Evolutionary conservation across 1,140 invertebrate genomes (phyloP).

Genomic region (Alviniconcha marisindica): DNA sequence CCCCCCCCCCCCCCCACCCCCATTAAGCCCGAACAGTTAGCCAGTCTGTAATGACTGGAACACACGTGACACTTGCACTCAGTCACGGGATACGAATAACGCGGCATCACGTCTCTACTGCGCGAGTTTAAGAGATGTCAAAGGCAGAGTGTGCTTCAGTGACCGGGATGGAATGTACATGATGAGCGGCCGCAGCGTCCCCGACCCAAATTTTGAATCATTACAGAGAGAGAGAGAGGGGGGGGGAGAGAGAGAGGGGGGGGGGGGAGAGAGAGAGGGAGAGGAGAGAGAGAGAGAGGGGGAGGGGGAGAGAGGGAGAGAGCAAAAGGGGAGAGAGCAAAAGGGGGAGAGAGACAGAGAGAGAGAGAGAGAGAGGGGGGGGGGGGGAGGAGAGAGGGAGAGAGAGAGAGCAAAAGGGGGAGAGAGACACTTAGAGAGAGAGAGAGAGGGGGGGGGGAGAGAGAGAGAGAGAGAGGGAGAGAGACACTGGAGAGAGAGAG

Average conservation of each 20-base stretch:
- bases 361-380: background rate
- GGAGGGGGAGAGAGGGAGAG: background rate
- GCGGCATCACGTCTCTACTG: no score
- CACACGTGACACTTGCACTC: no score
- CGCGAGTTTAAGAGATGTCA: no score
- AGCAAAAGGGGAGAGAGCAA: background rate
- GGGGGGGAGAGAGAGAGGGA: background rate
- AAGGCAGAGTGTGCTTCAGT: no score
- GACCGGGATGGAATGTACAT: no score
- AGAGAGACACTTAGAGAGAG: background rate
- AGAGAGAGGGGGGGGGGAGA: background rate
- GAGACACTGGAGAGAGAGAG: background rate
- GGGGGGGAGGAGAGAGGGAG: background rate
- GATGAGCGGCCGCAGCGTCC: no score
- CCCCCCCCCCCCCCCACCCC: no score
- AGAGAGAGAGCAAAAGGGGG: background rate
- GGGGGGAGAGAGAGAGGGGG: background rate
- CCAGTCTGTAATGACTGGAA: no score
- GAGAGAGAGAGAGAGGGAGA: no score
- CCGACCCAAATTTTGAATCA: no score
- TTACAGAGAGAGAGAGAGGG: constrained; percentile 13
- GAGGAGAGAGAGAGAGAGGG: background rate
- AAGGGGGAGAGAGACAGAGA: background rate
- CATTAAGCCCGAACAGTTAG: no score
- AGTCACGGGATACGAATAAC: no score